phyloP scores from a whole-genome alignment of 2,797 vertebrate genomes.

The Melanotaenia maccullochi region DNA sequence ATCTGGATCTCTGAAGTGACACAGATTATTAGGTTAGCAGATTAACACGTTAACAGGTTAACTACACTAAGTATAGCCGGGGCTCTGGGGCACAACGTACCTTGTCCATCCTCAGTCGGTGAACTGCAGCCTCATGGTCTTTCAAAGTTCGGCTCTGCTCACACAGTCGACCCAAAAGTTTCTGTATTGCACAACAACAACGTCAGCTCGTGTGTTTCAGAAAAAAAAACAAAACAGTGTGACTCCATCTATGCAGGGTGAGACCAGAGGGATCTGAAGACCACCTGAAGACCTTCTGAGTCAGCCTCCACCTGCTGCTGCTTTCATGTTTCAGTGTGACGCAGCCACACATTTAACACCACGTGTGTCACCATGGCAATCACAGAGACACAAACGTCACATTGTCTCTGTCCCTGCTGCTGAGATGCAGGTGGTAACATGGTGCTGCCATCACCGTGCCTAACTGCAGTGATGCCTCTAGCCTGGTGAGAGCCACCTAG shows the following conservation, averaged over 20 bases:
- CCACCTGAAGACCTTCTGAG: no score
- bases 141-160: constrained; percentile 92
- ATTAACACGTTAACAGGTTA: no score
- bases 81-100: constrained; percentile 62
- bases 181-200: constrained; percentile 77
- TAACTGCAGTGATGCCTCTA: no score
- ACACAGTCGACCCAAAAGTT: constrained; percentile 92
- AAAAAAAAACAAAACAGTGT: neutral
- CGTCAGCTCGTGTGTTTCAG: neutral
- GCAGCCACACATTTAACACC: no score
- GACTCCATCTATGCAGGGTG: neutral
- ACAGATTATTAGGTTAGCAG: no score
- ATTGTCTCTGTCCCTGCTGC: neutral
- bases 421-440: neutral
- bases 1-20: no score
- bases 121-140: constrained; percentile 92
- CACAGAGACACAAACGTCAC: neutral
- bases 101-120: constrained; percentile 94
- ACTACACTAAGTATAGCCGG: no score
- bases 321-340: no score
- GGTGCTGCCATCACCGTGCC: no score
- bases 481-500: no score
- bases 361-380: neutral
- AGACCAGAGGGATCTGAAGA: neutral
- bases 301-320: neutral